A percentile compares a stretch with the other conserved stretches of the same genome.
These are phyloP conservation scores for Herpetotheres cachinnans DNA, from an alignment of 2,113 vertebrate genomes.

Conservation along the genomic window DNA sequence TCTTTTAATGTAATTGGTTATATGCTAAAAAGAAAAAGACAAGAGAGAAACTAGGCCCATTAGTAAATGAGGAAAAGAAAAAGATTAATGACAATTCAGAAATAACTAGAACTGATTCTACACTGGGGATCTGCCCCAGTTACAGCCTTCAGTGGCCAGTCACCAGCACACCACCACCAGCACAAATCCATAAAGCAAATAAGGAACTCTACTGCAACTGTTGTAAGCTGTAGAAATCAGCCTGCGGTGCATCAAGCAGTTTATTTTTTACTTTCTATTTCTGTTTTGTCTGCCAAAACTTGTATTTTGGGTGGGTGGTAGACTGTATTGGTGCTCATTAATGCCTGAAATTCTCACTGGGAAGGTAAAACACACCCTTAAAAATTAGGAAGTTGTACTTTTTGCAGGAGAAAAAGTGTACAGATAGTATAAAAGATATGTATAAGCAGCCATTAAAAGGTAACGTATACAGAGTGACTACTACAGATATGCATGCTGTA, in stretches of 20 bases:
- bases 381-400: not conserved
- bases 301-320: not conserved
- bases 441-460: not conserved
- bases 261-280: not conserved
- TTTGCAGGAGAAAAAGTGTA: not conserved
- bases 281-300: not conserved
- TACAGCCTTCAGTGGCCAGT: slow-evolving; percentile 15
- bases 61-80: slow-evolving; percentile 36
- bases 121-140: slow-evolving; percentile 54
- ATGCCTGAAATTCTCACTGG: not conserved
- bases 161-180: not conserved
- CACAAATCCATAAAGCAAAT: not conserved
- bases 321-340: not conserved
- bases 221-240: not conserved
- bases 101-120: slow-evolving; percentile 48
- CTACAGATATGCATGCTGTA: not conserved
- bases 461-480: not conserved
- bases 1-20: not conserved
- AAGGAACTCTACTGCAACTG: not conserved
- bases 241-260: not conserved
- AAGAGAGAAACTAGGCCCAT: slow-evolving; percentile 20
- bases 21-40: not conserved
- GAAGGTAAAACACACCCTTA: not conserved
- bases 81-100: slow-evolving; percentile 56
- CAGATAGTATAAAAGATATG: not conserved